Percentiles rank a stretch among this genome's conserved stretches.
Evolutionary conservation across 1,140 invertebrate species (phyloP).

Genomic region (Drosophila miranda): DNA sequence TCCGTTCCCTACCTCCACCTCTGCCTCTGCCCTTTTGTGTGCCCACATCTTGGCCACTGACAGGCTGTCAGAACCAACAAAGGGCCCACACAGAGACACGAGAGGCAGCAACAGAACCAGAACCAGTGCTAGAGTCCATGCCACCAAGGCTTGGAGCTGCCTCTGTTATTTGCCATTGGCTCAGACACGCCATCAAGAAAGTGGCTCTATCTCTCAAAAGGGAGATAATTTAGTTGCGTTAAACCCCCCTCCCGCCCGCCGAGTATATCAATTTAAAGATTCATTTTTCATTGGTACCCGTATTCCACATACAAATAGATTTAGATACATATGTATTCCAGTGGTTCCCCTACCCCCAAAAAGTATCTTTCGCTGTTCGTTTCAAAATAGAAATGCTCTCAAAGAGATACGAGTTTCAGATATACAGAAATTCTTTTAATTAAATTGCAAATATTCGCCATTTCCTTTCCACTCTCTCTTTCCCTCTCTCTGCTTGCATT

Average conservation of each 20-base stretch:
- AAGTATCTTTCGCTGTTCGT: too few species aligned
- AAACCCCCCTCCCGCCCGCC: too few species aligned
- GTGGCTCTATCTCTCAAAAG: slow-evolving; percentile 41
- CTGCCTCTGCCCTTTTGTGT: slow-evolving; percentile 38
- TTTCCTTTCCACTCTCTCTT: slow-evolving; percentile 8
- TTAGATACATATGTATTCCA: slow-evolving; percentile 4
- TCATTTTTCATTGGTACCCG: slow-evolving; percentile 5
- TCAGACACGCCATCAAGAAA: slow-evolving; percentile 42
- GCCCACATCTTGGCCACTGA: slow-evolving; percentile 73
- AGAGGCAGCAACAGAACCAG: background rate
- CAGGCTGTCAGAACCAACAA: slow-evolving; percentile 65
- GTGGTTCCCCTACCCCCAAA: background rate
- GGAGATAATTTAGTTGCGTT: slow-evolving; percentile 11
- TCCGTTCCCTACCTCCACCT: slow-evolving; percentile 3
- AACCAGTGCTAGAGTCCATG: background rate
- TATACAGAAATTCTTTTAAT: slow-evolving; percentile 30
- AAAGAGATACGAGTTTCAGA: background rate
- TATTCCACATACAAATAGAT: background rate
- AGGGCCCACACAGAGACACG: slow-evolving; percentile 46
- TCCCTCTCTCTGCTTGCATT: slow-evolving; percentile 13
- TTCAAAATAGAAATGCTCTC: slow-evolving; percentile 11
- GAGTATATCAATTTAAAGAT: slow-evolving; percentile 39
- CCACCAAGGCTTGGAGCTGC: background rate
- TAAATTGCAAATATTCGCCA: slow-evolving; percentile 17
- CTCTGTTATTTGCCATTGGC: slow-evolving; percentile 47